Base-by-base conservation (phyloP, 2,113 vertebrate genomes). In the rat (Rattus norvegicus) region DNA sequence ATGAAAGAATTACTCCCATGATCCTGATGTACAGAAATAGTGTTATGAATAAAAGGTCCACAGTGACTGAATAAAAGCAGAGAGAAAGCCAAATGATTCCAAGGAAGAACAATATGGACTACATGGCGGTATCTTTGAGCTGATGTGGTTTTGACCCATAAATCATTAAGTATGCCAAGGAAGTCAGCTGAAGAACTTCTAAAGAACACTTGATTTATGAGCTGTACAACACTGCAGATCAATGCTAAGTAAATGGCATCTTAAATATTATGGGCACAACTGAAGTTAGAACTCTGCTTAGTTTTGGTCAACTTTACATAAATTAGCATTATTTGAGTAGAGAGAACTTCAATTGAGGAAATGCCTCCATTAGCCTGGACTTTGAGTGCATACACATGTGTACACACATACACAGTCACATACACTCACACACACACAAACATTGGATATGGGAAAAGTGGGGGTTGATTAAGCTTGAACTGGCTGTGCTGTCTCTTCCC, bases 241-340 rank as follows among this genome's bases (percentile, higher is more conserved):
- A 91, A 86, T 70, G n/a, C 79, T 33, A 96, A 96, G 91, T 54
- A 10, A 94, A 59, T 88, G 63, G 4, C 30, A 72, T 49, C 65
- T 56, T 70, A 96, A 92, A 79, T 72, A 12, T 49, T 88, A 90
- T 28, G 47, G 24, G 43, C 26, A 49, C 13, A 90, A 87, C 17
- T 93, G 70, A 94, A 49, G 56, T 79, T 84, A 19, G 54, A 84
- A 61, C 10, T 30, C n/a, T 65, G 81, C n/a, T 84, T 63, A 84
- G 81, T 84, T 84, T 63, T 43, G 26, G 59, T 43, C 56, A 63
- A 84, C 59, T 63, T 63, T 61, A 63, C 24, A 84, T 84, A 28
- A 84, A 84, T 63, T 84, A 63, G n/a, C 13, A 26, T 63, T 56
- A n/a, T 83, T 52, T 22, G 33, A 1, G 79, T 52, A 81, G 1